Conservation (phyloP, 1,140 invertebrate genomes). For the Scylla paramamosain region DNA sequence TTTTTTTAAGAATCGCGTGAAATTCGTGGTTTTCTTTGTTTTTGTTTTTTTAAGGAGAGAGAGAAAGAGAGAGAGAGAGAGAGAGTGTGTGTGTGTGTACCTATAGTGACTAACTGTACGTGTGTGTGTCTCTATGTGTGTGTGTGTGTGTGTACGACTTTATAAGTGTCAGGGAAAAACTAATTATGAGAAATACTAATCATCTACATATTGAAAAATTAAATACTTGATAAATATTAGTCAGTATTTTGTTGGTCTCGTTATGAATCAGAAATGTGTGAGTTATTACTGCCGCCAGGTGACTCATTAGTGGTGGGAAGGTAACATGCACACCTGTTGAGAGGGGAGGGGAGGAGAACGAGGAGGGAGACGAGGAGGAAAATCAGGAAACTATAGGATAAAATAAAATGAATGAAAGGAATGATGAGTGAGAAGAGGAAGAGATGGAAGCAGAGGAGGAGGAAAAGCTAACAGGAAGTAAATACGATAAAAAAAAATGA, state of each 20-base stretch:
- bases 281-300: neutral
- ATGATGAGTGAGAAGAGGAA: neutral
- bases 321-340: neutral
- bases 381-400: neutral
- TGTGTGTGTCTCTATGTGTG: neutral
- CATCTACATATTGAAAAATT: neutral
- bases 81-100: no score
- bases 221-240: neutral
- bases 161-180: neutral
- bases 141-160: constrained; percentile 45
- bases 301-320: neutral
- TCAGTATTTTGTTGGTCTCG: neutral
- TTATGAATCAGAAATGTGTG: neutral
- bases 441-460: neutral
- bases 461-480: no score
- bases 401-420: no score
- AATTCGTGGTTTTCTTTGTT: neutral
- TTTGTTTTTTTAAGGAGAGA: neutral
- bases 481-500: neutral
- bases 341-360: neutral
- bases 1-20: neutral
- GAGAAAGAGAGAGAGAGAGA: neutral
- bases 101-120: neutral
- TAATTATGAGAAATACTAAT: neutral
- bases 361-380: neutral